These are phyloP conservation scores for Aurelia sp. DNA, from an alignment of 30 jellyfish, hydroid and myxozoan genomes.

Conservation along the genomic window DNA sequence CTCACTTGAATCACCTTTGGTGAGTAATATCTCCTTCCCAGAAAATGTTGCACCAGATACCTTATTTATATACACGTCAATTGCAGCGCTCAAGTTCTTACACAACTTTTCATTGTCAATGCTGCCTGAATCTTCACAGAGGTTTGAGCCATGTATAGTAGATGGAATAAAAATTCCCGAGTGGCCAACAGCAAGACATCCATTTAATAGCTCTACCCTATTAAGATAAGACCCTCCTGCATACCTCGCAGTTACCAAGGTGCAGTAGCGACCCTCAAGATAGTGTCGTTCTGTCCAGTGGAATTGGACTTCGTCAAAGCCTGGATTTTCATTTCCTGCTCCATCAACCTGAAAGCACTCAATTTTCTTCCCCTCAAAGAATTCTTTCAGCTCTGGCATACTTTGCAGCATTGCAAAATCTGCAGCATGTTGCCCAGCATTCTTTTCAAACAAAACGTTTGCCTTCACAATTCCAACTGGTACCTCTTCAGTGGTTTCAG, in stretches of 20 bases:
- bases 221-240: neutral
- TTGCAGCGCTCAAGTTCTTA: neutral
- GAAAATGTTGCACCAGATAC: conserved; percentile 5
- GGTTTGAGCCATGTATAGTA: neutral
- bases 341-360: conserved; percentile 4
- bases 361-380: neutral
- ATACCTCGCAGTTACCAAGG: conserved; percentile 4
- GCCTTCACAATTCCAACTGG: conserved; percentile 1
- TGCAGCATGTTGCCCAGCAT: conserved; percentile 1
- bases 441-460: neutral
- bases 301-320: neutral
- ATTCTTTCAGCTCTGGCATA: conserved; percentile 1
- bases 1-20: neutral
- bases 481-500: neutral
- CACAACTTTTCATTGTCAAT: neutral
- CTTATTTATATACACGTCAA: neutral
- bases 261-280: conserved; percentile 7
- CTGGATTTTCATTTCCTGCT: no score
- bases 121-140: neutral
- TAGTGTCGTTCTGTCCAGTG: conserved; percentile 7
- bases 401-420: neutral
- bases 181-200: conserved; percentile 1
- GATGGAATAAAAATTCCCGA: neutral
- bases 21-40: neutral
- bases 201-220: neutral